Evolutionary conservation across 2,888 invertebrate genomes (phyloP).

Genomic region (Theretra japonica): DNA sequence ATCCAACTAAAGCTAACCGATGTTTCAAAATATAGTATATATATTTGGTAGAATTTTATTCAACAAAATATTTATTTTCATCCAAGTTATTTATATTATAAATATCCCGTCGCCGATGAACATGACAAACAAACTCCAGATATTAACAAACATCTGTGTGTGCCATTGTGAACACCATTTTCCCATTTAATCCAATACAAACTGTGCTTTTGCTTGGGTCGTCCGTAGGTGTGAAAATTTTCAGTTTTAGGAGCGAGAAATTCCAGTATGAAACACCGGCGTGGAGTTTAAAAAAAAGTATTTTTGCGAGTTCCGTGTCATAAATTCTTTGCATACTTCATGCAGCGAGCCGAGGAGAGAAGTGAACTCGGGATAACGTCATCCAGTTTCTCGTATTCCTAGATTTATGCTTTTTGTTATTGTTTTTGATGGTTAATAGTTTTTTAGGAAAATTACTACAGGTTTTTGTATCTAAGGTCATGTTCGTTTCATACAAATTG

Average conservation of each 20-base stretch:
- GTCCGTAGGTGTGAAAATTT: not conserved
- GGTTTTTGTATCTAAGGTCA: too few species aligned
- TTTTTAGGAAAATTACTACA: too few species aligned
- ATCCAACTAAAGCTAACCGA: too few species aligned
- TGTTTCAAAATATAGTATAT: too few species aligned
- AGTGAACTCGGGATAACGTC: constrained; percentile 5
- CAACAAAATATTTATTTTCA: not conserved
- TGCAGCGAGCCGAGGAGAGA: constrained; percentile 2
- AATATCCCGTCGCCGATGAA: not conserved
- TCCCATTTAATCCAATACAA: not conserved
- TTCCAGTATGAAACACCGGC: constrained; percentile 16
- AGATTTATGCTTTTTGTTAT: constrained; percentile 4
- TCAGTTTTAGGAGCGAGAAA: constrained; percentile 19
- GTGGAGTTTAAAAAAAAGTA: not conserved
- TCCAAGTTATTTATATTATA: not conserved
- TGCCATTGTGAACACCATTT: constrained; percentile 4
- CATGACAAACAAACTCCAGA: constrained; percentile 4
- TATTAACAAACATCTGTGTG: constrained; percentile 2
- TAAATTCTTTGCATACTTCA: constrained; percentile 20
- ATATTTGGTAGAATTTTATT: too few species aligned
- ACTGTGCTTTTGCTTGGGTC: not conserved
- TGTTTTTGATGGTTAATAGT: not conserved
- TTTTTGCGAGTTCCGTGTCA: constrained; percentile 1
- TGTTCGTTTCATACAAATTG: too few species aligned
- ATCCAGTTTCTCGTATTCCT: not conserved